Evolutionary conservation across 2,113 vertebrate genomes (phyloP), one percentile per base, ranked within the genome.

Genomic region (Plestiodon gilberti): DNA sequence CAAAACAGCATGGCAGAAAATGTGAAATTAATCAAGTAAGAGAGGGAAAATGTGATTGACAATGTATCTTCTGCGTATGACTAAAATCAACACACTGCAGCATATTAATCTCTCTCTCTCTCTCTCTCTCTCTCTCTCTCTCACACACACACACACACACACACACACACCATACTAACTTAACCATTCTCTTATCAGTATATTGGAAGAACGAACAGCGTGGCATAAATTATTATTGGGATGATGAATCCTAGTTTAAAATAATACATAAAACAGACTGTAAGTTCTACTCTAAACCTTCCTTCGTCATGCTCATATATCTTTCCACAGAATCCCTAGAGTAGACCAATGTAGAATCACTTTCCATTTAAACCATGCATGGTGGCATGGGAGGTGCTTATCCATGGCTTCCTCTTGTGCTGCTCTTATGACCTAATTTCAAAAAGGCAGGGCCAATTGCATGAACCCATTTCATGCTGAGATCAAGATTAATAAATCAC

Each of bases 1-100:
- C 83, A 55, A 86, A 83, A 65, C 35, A 81, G 89, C 59, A 28
- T 90, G 88, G 90, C 88, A 83, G 70, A 83, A 77, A 77, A 90
- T 18, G n/a, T 84, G 62, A 78, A 88, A 73, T 62, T 73, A 83
- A 91, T 88, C 89, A 71, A 91, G 83, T 67, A 90, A 65, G 57
- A 71, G 70, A 75, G 22, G 85, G 76, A 22, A 25, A 69, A 74
- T 38, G 6, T 73, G 90, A 70, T 9, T 40, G 65, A 43, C 85
- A 89, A 88, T 83, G 48, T 87, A 83, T 83, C 65, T n/a, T 71
- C 73, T 1, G 0, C 87, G 61, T 40, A 87, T 89, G 1, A 22
- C 74, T 67, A 91, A 85, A 91, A 62, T 48, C 55, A 48, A 40
- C 62, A 89, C 52, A 35, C 65, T 88, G 77, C 6, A 35, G n/a